Evolutionary conservation across 2,797 vertebrate genomes (phyloP), one percentile per base, ranked within the genome.

Genomic region (Onychomys torridus): DNA sequence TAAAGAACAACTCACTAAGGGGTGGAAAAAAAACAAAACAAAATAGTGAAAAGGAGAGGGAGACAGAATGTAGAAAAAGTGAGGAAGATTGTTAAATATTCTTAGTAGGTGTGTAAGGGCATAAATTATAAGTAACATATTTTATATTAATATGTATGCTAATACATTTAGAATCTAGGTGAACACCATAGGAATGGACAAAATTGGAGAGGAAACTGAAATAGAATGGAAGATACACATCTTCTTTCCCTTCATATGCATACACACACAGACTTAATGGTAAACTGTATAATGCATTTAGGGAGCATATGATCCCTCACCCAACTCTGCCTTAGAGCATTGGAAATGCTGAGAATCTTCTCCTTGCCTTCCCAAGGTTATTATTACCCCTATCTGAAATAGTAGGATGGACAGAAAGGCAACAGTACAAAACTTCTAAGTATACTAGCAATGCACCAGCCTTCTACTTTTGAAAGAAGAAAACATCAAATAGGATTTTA

Each of bases 401-500:
- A 82, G 40, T 85, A 82, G 17, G 21, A 69, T 9, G 57, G 76
- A 95, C 23, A 83, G 84, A 82, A 88, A 95, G 93, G 61, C 37
- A 82, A 46, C 78, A 67, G 59, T 59, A 85, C 0, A 37, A 61
- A 93, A 81, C 16, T 13, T 57, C 49, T 61, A 84, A 93, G 86
- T 85, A 93, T 94, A 90, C 91, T 86, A 86, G 79, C 76, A 94
- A 13, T 21, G 84, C 78, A 89, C 92, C 67, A 96, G 89, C n/a
- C 6, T 34, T 63, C 7, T 16, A 86, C 4, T 93, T 96, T 91
- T 34, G 63, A 75, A 78, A 88, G 55, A 91, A 87, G 55, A 95
- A n/a, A 19, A 43, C 14, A 83, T 17, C 32, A 87, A 75, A 67
- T 67, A 86, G 65, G 46, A 69, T 86, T 23, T 73, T 75, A 89